Percentiles rank a stretch among this genome's conserved stretches.
Evolutionary conservation across 2,113 vertebrate species (phyloP).

Genomic region (Garra rufa): DNA sequence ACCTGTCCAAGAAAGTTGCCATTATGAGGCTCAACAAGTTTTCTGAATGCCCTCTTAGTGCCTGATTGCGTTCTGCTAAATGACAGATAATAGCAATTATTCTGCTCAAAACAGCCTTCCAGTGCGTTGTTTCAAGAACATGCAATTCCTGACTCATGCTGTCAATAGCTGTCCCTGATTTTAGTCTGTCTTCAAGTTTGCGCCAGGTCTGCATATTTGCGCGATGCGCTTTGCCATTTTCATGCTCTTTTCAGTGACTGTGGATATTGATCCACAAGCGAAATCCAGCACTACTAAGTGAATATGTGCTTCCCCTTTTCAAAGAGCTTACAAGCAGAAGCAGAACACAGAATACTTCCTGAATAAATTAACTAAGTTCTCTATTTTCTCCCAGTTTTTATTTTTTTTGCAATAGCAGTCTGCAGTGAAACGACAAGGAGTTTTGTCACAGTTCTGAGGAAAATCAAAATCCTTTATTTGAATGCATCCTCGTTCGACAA

Average conservation of each 20-base stretch:
- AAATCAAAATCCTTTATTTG: background rate
- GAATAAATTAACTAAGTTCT: background rate
- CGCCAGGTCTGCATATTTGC: too few relatives aligned
- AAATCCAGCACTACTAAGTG: background rate
- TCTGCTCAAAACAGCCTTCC: too few relatives aligned
- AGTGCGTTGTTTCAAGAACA: too few relatives aligned
- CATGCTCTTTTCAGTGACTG: background rate
- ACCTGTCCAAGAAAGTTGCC: background rate
- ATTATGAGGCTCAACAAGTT: background rate
- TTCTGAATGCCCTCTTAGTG: background rate
- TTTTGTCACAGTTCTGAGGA: background rate
- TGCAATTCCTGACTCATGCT: too few relatives aligned
- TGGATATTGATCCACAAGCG: background rate
- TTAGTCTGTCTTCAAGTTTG: too few relatives aligned
- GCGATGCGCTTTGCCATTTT: background rate
- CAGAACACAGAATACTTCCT: background rate
- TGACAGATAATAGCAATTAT: background rate
- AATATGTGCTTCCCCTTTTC: background rate
- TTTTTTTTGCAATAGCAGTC: constrained; percentile 13
- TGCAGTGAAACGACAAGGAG: background rate
- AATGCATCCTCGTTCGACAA: too few relatives aligned
- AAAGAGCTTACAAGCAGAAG: constrained; percentile 19
- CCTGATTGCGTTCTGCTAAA: background rate
- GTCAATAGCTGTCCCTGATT: too few relatives aligned
- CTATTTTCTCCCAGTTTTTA: background rate